Conservation (phyloP, 2,797 vertebrate genomes). For the Petrocephalus sullivani region DNA sequence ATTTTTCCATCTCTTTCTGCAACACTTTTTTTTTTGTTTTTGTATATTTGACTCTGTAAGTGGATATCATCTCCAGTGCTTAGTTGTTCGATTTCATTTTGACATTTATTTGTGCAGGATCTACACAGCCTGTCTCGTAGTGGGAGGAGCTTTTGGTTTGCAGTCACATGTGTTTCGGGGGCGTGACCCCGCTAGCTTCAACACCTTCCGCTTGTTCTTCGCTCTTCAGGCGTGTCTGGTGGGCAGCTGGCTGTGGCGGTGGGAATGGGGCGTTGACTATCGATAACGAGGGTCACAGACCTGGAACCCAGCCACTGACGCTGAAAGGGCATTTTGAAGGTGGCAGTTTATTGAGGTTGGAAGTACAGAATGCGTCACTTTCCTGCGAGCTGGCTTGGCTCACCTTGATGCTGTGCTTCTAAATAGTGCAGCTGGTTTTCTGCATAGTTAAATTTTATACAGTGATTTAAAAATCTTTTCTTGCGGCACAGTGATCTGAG, state of each 20-base stretch:
- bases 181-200: neutral
- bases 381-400: neutral
- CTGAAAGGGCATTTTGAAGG: neutral
- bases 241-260: neutral
- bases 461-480: too few relatives aligned
- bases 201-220: neutral
- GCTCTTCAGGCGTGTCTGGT: neutral
- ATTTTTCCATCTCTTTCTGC: neutral
- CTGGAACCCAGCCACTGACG: neutral
- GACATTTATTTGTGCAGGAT: neutral
- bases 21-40: neutral
- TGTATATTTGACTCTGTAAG: neutral
- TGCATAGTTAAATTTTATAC: too few relatives aligned
- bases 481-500: neutral
- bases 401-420: neutral
- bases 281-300: neutral
- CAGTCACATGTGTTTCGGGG: neutral
- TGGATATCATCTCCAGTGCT: neutral
- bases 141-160: neutral
- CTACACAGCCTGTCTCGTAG: neutral
- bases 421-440: neutral
- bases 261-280: neutral
- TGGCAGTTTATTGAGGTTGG: neutral
- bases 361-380: neutral
- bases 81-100: neutral